Conservation (phyloP, 35 echinoderm and acorn worm species). For the Stichopus chloronotus region DNA sequence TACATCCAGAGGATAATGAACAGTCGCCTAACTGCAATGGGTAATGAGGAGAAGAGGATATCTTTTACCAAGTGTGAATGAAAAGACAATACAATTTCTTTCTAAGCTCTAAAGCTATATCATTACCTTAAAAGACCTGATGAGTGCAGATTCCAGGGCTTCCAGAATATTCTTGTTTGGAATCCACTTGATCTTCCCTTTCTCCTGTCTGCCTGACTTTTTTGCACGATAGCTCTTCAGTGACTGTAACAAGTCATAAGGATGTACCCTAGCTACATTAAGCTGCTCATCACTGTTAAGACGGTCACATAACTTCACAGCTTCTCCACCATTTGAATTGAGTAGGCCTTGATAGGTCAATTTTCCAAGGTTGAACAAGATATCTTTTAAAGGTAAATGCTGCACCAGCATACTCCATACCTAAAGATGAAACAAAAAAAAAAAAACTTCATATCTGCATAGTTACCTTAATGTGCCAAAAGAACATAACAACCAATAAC, state of each 20-base stretch:
- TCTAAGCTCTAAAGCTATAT: neutral
- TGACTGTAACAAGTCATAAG: constrained; percentile 75
- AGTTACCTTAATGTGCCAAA: neutral
- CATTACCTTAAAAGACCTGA: constrained; percentile 88
- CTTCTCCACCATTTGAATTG: constrained; percentile 47
- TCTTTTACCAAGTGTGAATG: too few species aligned
- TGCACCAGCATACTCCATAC: constrained; percentile 80
- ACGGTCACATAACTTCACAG: constrained; percentile 61
- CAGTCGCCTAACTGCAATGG: too few species aligned
- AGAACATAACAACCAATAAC: neutral
- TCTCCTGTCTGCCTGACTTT: constrained; percentile 62
- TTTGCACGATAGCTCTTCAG: constrained; percentile 69
- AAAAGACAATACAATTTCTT: too few species aligned
- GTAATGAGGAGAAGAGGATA: too few species aligned
- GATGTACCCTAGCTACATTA: constrained; percentile 72
- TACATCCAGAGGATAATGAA: too few species aligned
- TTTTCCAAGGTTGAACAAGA: constrained; percentile 76
- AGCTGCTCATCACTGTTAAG: constrained; percentile 62
- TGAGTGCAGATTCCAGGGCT: constrained; percentile 77
- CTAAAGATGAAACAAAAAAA: constrained; percentile 25
- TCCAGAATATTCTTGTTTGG: constrained; percentile 66
- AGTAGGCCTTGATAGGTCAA: constrained; percentile 72
- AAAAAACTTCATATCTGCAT: neutral
- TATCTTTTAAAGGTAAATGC: constrained; percentile 76
- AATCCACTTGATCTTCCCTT: constrained; percentile 78